Conservation (phyloP, 2,797 vertebrate genomes). For the Gambelia wislizenii region DNA sequence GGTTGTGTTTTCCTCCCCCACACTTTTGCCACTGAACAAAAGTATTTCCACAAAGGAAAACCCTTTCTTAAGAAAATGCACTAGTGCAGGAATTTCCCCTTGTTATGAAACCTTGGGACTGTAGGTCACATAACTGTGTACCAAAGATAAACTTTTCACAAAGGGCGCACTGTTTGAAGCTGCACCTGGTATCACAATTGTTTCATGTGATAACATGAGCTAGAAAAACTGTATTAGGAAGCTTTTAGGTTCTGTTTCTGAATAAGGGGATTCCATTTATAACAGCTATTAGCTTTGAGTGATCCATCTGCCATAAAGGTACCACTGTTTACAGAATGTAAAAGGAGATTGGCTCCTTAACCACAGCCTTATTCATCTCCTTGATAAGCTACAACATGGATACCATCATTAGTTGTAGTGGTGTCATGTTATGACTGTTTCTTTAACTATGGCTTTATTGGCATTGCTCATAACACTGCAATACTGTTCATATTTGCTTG, state of each 20-base stretch:
- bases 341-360: not conserved
- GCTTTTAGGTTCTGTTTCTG: conserved; percentile 8
- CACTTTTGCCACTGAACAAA: conserved; percentile 27
- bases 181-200: conserved; percentile 23
- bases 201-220: conserved; percentile 7
- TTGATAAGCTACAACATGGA: not conserved
- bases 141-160: conserved; percentile 57
- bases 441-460: conserved; percentile 7
- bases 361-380: not conserved
- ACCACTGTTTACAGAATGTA: not conserved
- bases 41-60: conserved; percentile 33
- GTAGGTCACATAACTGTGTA: conserved; percentile 55
- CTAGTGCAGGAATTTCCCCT: conserved; percentile 38
- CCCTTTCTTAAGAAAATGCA: conserved; percentile 19
- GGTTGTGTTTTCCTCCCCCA: not conserved
- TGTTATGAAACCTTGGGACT: conserved; percentile 39
- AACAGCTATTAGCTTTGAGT: not conserved
- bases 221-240: conserved; percentile 8
- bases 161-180: conserved; percentile 37
- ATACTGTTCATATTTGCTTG: not conserved
- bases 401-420: not conserved
- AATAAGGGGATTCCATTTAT: not conserved
- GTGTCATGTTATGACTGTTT: not conserved
- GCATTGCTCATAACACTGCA: not conserved
- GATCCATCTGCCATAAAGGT: conserved; percentile 14